Evolutionary conservation across 2,113 vertebrate species (phyloP), one percentile per base, ranked within the genome.

Genomic region (Engystomops pustulosus): DNA sequence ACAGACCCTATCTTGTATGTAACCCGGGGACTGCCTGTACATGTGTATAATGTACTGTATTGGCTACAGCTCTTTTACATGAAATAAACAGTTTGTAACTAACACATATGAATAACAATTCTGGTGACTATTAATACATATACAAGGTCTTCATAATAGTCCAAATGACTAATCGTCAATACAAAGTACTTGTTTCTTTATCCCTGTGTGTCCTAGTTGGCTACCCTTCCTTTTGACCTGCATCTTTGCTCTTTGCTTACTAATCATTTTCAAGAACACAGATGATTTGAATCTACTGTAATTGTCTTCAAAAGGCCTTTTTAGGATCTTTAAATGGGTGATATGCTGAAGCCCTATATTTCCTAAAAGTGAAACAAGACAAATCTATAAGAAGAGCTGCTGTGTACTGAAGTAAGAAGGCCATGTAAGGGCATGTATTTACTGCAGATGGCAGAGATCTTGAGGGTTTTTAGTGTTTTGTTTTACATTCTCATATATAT

Each of bases 401-500:
- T 2, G 2, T 78, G 51, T n/a, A 60, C 0, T 36, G 75, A 78
- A n/a, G 75, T 78, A 78, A 78, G n/a, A 38, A 27, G 75, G 75
- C 75, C 34, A 78, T 60, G 75, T 78, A 58, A 78, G 75, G 75
- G 32, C 34, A 78, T 17, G 12, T 58, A 60, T 12, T 60, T 38
- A 38, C 62, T 81, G 47, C 69, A 45, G 49, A 51, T 49, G n/a
- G 62, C 81, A 72, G 85, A 86, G 53, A 76, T 87, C 67, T 81
- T 82, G 81, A 44, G 86, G 68, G 55, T 87, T 71, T 87, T 80
- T 88, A 83, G 89, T 88, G 44, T 27, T 77, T 75, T 45, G 20
- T 14, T 60, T 87, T 88, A 30, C 74, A 80, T 77, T 88, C 62
- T 87, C 74, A 60, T 34, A 32, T 67, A 30, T 60, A 85, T 85